Conservation (phyloP, 2,888 invertebrate genomes). For the Papilio demoleus region DNA sequence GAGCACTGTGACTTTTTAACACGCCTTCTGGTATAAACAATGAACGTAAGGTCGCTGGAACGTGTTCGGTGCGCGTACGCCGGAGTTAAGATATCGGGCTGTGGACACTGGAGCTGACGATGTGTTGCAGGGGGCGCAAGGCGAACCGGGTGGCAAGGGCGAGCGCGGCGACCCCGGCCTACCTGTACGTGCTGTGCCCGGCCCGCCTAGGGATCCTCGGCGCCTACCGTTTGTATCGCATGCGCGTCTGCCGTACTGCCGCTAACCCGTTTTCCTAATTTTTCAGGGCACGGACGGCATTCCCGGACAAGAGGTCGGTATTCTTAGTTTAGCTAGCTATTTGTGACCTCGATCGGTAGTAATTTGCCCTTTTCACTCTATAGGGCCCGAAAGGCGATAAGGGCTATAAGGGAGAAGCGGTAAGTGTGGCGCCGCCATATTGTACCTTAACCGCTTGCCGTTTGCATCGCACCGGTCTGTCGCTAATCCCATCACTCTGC, state of each 20-base stretch:
- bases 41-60: no score
- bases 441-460: constrained; percentile 39
- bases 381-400: constrained; percentile 95
- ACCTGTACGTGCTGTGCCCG: constrained; percentile 87
- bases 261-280: constrained; percentile 16
- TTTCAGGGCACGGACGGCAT: constrained; percentile 96
- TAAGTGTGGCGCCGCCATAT: constrained; percentile 78
- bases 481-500: constrained; percentile 42
- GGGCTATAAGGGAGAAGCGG: constrained; percentile 92
- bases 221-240: constrained; percentile 13
- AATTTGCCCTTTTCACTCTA: constrained; percentile 64
- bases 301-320: constrained; percentile 93
- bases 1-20: not conserved
- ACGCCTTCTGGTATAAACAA: no score
- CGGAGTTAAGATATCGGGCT: no score
- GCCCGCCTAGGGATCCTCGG: not conserved
- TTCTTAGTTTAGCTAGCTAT: constrained; percentile 38
- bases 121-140: constrained; percentile 93
- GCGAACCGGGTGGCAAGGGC: constrained; percentile 95
- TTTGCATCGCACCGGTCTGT: constrained; percentile 41
- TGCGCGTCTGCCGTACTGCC: constrained; percentile 38
- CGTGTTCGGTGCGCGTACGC: no score
- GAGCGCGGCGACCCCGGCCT: constrained; percentile 96
- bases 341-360: constrained; percentile 30
- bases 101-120: constrained; percentile 64